Conservation (phyloP, 1,140 invertebrate species). For the Physella acuta region DNA sequence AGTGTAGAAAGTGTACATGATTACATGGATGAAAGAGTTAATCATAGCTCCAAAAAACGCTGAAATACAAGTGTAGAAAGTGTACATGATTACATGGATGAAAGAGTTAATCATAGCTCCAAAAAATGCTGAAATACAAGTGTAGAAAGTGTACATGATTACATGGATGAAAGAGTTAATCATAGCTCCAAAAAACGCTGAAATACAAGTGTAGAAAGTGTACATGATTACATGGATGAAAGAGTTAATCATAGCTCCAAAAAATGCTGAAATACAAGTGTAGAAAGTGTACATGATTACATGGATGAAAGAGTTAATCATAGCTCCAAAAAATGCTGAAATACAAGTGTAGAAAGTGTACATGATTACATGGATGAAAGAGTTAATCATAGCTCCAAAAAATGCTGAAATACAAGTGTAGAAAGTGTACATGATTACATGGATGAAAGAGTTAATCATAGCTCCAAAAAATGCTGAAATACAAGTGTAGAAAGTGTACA, state of each 20-base stretch:
- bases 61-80: slow-evolving; percentile 55
- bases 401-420: slow-evolving; percentile 61
- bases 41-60: slow-evolving; percentile 61
- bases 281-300: slow-evolving; percentile 61
- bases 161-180: slow-evolving; percentile 61
- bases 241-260: slow-evolving; percentile 60
- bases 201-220: slow-evolving; percentile 53
- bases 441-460: slow-evolving; percentile 60
- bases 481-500: slow-evolving; percentile 62
- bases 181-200: slow-evolving; percentile 60
- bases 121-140: slow-evolving; percentile 55
- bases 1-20: slow-evolving; percentile 61
- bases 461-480: slow-evolving; percentile 60
- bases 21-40: slow-evolving; percentile 59
- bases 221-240: slow-evolving; percentile 61
- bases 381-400: slow-evolving; percentile 60
- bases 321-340: slow-evolving; percentile 60
- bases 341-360: slow-evolving; percentile 61
- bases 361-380: slow-evolving; percentile 60
- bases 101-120: slow-evolving; percentile 60
- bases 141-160: slow-evolving; percentile 61
- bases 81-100: slow-evolving; percentile 61
- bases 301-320: slow-evolving; percentile 60
- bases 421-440: slow-evolving; percentile 61
- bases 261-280: slow-evolving; percentile 59